Evolutionary conservation across 2,888 invertebrate genomes (phyloP).

Genomic region (Ectobius pallidus): DNA sequence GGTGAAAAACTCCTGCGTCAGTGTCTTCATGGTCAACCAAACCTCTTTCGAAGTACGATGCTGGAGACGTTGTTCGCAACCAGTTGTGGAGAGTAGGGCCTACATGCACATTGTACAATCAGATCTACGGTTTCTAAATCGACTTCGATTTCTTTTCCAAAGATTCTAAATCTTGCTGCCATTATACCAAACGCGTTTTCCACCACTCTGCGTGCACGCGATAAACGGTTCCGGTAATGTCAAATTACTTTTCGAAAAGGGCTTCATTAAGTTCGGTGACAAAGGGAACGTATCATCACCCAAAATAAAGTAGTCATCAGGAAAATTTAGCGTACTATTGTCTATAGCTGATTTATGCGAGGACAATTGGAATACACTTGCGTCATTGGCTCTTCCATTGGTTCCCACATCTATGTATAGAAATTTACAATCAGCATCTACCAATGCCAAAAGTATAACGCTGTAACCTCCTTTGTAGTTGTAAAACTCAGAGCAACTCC

Average conservation of each 20-base stretch:
- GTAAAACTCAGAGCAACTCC: slow-evolving; percentile 47
- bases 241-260: background rate
- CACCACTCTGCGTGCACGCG: background rate
- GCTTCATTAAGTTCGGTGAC: background rate
- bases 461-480: slow-evolving; percentile 51
- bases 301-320: background rate
- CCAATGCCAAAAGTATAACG: slow-evolving; percentile 43
- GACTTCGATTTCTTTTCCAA: background rate
- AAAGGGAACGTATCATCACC: slow-evolving; percentile 10
- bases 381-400: background rate
- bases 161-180: background rate
- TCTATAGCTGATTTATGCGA: background rate
- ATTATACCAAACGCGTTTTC: background rate
- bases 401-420: too few species aligned
- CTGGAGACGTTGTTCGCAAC: background rate
- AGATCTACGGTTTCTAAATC: background rate
- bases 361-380: background rate
- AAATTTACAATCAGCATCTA: background rate
- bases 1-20: background rate
- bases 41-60: background rate
- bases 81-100: background rate
- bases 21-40: background rate
- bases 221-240: background rate
- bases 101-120: background rate
- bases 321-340: background rate